Evolutionary conservation across 2,888 invertebrate genomes (phyloP).

Genomic region (Pristionchus mayeri): DNA sequence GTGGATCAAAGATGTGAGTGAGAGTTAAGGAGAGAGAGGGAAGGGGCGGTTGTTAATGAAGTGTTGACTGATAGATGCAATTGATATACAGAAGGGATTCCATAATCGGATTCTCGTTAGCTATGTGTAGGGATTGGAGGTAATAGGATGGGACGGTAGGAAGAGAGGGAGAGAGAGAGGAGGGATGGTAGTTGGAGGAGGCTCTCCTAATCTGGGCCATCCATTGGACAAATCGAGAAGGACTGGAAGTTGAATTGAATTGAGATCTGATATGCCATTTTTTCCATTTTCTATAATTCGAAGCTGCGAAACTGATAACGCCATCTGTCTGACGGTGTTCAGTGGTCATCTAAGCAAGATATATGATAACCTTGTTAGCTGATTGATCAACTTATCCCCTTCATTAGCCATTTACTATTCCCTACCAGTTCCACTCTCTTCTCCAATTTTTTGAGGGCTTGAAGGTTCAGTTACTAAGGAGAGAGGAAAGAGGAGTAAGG

Average conservation of each 20-base stretch:
- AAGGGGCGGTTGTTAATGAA: background rate
- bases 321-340: no score
- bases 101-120: background rate
- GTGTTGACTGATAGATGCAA: background rate
- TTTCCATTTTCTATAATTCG: no score
- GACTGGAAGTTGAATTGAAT: background rate
- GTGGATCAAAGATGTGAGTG: background rate
- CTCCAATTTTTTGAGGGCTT: background rate
- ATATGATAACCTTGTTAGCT: no score
- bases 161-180: background rate
- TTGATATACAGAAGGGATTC: background rate
- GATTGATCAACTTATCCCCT: no score
- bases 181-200: background rate
- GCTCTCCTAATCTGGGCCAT: conserved; percentile 1
- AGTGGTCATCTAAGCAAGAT: no score
- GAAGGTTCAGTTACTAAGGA: conserved; percentile 14
- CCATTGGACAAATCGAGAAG: background rate
- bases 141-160: background rate
- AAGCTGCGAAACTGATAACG: no score
- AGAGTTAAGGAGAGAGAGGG: background rate
- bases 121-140: background rate
- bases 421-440: background rate
- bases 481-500: conserved; percentile 31
- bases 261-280: background rate
- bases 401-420: no score